A percentile compares a stretch with the other conserved stretches of the same genome.
Conservation (phyloP, 2,888 invertebrate species). For the Ctenicera cuprea region DNA sequence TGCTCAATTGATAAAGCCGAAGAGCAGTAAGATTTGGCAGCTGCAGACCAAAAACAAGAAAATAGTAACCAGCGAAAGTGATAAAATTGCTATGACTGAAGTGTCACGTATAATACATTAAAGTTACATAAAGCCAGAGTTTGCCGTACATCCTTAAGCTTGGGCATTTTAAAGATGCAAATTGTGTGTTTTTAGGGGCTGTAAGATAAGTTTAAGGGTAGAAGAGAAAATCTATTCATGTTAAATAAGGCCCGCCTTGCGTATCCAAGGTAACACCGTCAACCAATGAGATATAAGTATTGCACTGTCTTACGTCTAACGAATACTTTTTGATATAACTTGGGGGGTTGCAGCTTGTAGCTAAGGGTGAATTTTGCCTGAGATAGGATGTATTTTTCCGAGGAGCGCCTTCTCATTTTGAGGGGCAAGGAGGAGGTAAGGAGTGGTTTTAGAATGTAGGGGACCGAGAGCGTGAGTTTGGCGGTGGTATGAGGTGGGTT, state of each 20-base stretch:
- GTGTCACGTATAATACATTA: conserved; percentile 21
- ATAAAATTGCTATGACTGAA: neutral
- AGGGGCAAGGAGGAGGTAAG: conserved; percentile 61
- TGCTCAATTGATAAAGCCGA: too few relatives aligned
- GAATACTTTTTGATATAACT: conserved; percentile 65
- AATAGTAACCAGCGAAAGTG: neutral
- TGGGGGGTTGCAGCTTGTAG: conserved; percentile 63
- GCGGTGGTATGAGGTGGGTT: conserved; percentile 53
- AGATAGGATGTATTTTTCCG: conserved; percentile 68
- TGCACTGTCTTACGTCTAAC: conserved; percentile 68
- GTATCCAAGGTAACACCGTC: conserved; percentile 69
- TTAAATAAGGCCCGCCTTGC: conserved; percentile 58
- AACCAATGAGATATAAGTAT: conserved; percentile 72
- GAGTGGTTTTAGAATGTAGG: conserved; percentile 63
- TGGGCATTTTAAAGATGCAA: conserved; percentile 48
- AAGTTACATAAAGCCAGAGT: conserved; percentile 20
- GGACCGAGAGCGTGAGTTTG: conserved; percentile 52
- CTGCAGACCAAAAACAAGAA: too few relatives aligned
- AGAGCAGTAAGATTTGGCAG: too few relatives aligned
- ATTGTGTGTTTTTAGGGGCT: conserved; percentile 56
- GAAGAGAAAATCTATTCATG: conserved; percentile 55
- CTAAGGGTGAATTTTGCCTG: conserved; percentile 68
- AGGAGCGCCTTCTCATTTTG: conserved; percentile 57
- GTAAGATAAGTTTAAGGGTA: conserved; percentile 62
- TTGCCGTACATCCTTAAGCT: conserved; percentile 2